Evolutionary conservation across 2,888 invertebrate genomes (phyloP).

Genomic region (Pseudanteris insignis): DNA sequence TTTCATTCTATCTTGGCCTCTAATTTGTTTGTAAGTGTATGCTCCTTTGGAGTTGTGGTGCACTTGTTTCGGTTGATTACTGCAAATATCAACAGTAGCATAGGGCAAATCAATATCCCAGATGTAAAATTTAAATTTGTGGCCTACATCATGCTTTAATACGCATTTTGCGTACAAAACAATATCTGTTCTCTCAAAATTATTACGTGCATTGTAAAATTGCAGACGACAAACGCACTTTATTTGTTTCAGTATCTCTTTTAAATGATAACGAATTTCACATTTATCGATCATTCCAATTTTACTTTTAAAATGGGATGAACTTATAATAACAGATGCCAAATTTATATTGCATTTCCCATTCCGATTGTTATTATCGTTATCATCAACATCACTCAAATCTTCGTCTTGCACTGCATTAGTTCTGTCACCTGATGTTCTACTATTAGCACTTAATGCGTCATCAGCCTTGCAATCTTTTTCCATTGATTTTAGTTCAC

Average conservation of each 20-base stretch:
- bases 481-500: no score
- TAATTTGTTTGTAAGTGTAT: conserved; percentile 2
- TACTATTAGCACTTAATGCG: no score
- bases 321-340: neutral
- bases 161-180: conserved; percentile 12
- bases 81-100: conserved; percentile 3
- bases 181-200: conserved; percentile 1
- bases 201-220: conserved; percentile 2
- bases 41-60: conserved; percentile 1
- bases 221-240: conserved; percentile 1
- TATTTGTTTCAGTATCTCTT: neutral
- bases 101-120: conserved; percentile 1
- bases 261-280: neutral
- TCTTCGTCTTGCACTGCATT: no score
- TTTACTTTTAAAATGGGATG: neutral
- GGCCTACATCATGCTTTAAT: neutral
- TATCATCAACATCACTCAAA: no score
- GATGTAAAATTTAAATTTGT: conserved; percentile 14
- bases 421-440: no score
- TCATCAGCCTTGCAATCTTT: no score
- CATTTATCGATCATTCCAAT: neutral
- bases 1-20: conserved; percentile 8
- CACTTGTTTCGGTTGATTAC: neutral
- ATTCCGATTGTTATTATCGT: no score
- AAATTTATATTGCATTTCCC: no score